Percentiles rank a stretch among this genome's conserved stretches.
These are phyloP conservation scores for Diabrotica virgifera DNA, from an alignment of 1,140 invertebrate species.

Conservation along the genomic window DNA sequence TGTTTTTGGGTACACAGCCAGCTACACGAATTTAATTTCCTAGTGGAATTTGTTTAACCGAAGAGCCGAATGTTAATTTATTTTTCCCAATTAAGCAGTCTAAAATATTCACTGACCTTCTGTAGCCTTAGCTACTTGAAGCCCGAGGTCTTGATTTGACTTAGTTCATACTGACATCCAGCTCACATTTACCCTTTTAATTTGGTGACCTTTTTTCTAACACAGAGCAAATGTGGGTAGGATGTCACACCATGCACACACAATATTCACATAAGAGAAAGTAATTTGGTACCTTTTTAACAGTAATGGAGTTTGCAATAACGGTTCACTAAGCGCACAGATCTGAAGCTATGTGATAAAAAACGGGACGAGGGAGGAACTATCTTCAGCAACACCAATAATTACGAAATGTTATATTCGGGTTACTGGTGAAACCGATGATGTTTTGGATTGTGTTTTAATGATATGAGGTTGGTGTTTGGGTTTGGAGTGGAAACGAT, in stretches of 20 bases:
- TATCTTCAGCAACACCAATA: too few species aligned
- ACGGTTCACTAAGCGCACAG: slow-evolving; percentile 24
- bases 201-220: background rate
- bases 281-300: slow-evolving; percentile 15
- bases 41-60: too few species aligned
- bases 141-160: slow-evolving; percentile 36
- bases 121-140: slow-evolving; percentile 46
- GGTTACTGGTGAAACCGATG: background rate
- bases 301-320: slow-evolving; percentile 43
- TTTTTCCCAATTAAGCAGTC: slow-evolving; percentile 15
- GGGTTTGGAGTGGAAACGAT: too few species aligned
- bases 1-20: too few species aligned
- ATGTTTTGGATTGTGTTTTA: background rate
- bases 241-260: slow-evolving; percentile 30
- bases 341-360: slow-evolving; percentile 7
- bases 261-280: slow-evolving; percentile 23
- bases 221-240: background rate
- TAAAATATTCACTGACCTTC: slow-evolving; percentile 41
- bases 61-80: slow-evolving; percentile 22
- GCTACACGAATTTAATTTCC: too few species aligned
- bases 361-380: slow-evolving; percentile 3
- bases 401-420: too few species aligned
- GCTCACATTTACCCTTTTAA: slow-evolving; percentile 19
- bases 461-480: slow-evolving; percentile 6
- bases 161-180: slow-evolving; percentile 20